Base-by-base conservation (phyloP, 2,888 invertebrate species). In the Bombyx huttoni region DNA sequence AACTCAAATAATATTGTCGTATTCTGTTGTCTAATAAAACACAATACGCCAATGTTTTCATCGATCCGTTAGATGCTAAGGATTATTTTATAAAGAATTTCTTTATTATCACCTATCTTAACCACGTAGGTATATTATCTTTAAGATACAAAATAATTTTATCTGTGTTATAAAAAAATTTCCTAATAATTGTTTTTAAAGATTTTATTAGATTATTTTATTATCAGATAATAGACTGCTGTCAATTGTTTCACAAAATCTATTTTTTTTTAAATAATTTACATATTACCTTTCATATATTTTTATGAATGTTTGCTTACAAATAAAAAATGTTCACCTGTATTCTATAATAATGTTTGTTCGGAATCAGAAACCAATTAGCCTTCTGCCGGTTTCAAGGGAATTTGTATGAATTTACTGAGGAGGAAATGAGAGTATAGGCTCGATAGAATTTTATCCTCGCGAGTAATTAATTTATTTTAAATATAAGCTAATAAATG, bases 1-100 rank as follows among this genome's bases (percentile, higher is more conserved):
- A 10, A 10, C 9, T 40, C 3, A 12, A 40, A 40, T 40, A 70
- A 74, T 76, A 70, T 75, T 75, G 67, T 61, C 68, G 70, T 69
- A 64, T 74, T 73, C 65, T 59, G 67, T 73, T 72, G 53, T 47
- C 10, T 50, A 10, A n/a, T 9, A 46, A 52, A 71, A 70, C 67
- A 58, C 62, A 74, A 75, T 71, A 60, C 72, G 68, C 64, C 64
- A 75, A 72, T 75, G 70, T 75, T 73, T 59, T 35, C 35, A 13
- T 14, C 34, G 33, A 46, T 10, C 9, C 9, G 40, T 14, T 49
- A 49, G 45, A 40, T 8, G 10, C 24, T 51, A 48, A 51, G 50
- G 34, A 3, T 7, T 24, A 34, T 50, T 46, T 46, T 40, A 40
- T 40, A 40, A 5, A 40, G 3, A 40, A 6, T 40, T 40, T 24